Evolutionary conservation across 2,113 vertebrate genomes (phyloP), one percentile per base, ranked within the genome.

Genomic region (Elgaria multicarinata): DNA sequence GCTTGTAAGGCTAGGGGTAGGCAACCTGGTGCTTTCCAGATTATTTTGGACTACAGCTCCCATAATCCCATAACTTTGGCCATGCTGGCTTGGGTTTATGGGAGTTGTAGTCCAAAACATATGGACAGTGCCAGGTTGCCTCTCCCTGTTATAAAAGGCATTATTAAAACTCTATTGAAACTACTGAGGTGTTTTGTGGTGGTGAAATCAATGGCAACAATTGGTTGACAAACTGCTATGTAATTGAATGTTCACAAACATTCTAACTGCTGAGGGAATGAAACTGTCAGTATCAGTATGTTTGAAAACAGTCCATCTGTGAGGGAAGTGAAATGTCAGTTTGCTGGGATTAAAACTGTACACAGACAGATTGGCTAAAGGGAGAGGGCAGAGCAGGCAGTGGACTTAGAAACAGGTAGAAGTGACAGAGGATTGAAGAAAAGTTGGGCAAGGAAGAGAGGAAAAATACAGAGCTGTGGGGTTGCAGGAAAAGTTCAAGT

Each of bases 1-100:
- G 1, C 0, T 26, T 20, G 0, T 0, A 46, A 72, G 18, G 71
- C 33, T n/a, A 72, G n/a, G 12, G 71, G n/a, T 4, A 62, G 20
- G 58, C 16, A 62, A 62, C 58, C 58, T 62, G 58, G 58, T 62
- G 20, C 16, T n/a, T 74, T 36, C n/a, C 13, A 36, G 3, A 74
- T n/a, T 3, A 36, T 16, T 42, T 20, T 76, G 74, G 24, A 22
- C 8, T 3, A 22, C 74, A 44, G 3, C 74, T 10, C 18, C 58
- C 22, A 44, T 8, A 26, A 76, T 76, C 20, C 7, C 24, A 44
- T 8, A 39, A 39, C 8, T 24, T 44, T 44, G 36, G 16, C 58
- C 58, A 62, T 62, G 58, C 3, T 53, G 50, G 50, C 46, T 53
- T 10, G 50, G 50, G 50, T 10, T 53, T 53, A 53, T 53, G 10